Evolutionary conservation across 1,140 invertebrate species (phyloP), one percentile per base, ranked within the genome.

Genomic region (Patella vulgata): DNA sequence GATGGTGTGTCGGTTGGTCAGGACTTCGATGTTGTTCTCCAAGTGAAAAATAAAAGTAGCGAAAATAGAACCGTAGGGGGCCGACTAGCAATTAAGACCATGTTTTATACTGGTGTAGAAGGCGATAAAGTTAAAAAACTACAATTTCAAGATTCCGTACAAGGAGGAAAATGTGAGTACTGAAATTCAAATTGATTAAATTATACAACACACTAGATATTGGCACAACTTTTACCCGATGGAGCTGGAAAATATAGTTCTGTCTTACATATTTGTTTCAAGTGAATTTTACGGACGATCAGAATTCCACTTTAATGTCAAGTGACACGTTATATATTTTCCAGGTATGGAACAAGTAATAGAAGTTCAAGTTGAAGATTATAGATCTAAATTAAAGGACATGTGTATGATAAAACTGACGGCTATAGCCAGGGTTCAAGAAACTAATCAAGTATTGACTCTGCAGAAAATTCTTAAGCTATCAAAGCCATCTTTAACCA

Each of bases 381-480:
- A 97, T 79, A 88, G 86, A 17, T 87, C 88, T 44, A 89, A 89
- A 78, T 82, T 96, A 6, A 86, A 91, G 9, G 90, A 94, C 74
- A 89, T 94, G 85, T 90, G 89, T 63, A 89, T 92, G 9, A 95
- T 97, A 80, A 93, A 93, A 70, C 91, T 96, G 17, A 89, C 91
- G 0, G 93, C 92, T 61, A 80, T 95, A 25, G 92, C 91, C 0
- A 89, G 88, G 1, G 92, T 97, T 3, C 87, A 89, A 14, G 91
- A 94, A 47, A 95, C 90, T 0, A 89, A 92, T 47, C 95, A 90
- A 75, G 93, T 95, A 75, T 96, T 93, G 76, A 93, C 92, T 73
- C 92, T 92, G 0, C 91, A 94, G 84, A 92, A 95, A 73, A 93
- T 95, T 82, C 95, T 95, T 75, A 88, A 93, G 65, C 90, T 96